These are phyloP conservation scores for Sceloporus undulatus DNA, from an alignment of 2,113 vertebrate species.

Conservation along the genomic window DNA sequence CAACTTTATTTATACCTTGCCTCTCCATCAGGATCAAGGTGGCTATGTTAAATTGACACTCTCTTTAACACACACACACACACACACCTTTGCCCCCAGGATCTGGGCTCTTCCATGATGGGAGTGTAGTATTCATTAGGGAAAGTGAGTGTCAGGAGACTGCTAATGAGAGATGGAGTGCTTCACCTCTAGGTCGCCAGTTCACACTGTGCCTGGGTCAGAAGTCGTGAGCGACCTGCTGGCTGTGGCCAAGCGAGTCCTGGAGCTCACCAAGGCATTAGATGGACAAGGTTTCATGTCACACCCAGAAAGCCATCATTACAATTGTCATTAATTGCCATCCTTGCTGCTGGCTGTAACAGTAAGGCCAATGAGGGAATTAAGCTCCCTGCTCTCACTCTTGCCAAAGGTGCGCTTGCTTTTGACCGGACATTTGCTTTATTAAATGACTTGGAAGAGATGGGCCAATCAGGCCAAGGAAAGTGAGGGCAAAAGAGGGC, in stretches of 20 bases:
- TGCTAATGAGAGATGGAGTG: constrained; percentile 28
- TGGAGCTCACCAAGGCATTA: not conserved
- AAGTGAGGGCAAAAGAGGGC: too few relatives aligned
- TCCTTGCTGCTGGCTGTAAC: not conserved
- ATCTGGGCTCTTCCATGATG: not conserved
- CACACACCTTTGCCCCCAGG: too few relatives aligned
- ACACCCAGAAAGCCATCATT: not conserved
- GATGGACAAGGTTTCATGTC: not conserved
- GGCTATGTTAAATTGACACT: too few relatives aligned
- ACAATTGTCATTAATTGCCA: constrained; percentile 1
- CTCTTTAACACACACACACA: too few relatives aligned
- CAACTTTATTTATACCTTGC: too few relatives aligned
- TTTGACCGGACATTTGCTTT: not conserved
- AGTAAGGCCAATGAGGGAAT: not conserved
- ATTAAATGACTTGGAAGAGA: not conserved
- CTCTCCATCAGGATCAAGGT: too few relatives aligned
- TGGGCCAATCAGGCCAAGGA: not conserved
- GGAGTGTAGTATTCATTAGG: constrained; percentile 3
- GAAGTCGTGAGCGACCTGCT: constrained; percentile 10
- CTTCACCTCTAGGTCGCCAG: constrained; percentile 23
- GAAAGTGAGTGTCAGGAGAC: constrained; percentile 5
- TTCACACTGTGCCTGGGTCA: constrained; percentile 24
- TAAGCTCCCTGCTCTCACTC: not conserved
- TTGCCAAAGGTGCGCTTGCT: accelerated
- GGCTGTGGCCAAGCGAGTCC: not conserved